Percentiles rank a stretch among this genome's conserved stretches.
phyloP scores from a whole-genome alignment of 2,888 invertebrate genomes.

The Tipula lateralis region DNA sequence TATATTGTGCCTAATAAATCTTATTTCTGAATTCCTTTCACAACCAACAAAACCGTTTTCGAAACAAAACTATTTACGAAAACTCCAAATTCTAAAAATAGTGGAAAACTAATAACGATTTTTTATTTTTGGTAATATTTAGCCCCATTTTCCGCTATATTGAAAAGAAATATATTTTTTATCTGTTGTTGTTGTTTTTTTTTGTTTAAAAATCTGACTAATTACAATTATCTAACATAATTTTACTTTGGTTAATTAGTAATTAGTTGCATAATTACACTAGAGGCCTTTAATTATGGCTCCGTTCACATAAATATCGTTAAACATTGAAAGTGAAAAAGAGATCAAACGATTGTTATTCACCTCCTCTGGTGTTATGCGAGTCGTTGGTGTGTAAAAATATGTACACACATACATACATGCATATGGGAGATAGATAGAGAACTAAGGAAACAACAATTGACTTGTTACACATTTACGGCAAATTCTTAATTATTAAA shows the following conservation, averaged over 20 bases:
- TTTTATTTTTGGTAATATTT: constrained; percentile 14
- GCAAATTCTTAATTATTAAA: constrained; percentile 11
- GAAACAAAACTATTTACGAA: background rate
- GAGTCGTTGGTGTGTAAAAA: constrained; percentile 15
- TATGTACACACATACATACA: background rate
- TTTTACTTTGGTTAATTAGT: background rate
- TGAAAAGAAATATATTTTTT: background rate
- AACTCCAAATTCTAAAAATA: background rate
- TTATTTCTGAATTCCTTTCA: constrained; percentile 14
- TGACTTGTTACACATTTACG: background rate
- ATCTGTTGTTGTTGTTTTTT: background rate
- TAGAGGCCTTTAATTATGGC: background rate
- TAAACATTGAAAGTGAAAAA: constrained; percentile 1
- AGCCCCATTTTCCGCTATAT: background rate
- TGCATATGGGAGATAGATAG: background rate
- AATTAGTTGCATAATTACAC: constrained; percentile 15
- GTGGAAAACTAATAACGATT: constrained; percentile 1
- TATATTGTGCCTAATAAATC: constrained; percentile 13
- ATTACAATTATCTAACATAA: background rate
- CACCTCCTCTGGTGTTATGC: background rate
- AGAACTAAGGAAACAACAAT: background rate
- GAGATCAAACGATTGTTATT: background rate
- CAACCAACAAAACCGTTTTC: background rate
- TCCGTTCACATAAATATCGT: background rate
- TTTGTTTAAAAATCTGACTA: background rate